A percentile compares a stretch with the other conserved stretches of the same genome.
phyloP scores from a whole-genome alignment of 1,140 invertebrate genomes.

The Ceratina australensis region DNA sequence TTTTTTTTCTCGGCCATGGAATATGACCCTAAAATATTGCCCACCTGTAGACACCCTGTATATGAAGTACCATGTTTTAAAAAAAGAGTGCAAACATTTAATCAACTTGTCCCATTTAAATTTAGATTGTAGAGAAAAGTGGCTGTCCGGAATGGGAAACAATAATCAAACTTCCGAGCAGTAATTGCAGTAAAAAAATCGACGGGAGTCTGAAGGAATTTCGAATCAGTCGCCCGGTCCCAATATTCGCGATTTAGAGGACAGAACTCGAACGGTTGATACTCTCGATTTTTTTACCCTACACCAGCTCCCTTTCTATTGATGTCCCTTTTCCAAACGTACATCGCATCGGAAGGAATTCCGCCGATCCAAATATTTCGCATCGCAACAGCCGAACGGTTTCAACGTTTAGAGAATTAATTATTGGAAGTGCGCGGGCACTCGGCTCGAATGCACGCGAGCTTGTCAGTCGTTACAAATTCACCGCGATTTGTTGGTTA shows the following conservation, averaged over 20 bases:
- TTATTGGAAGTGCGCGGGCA: constrained; percentile 30
- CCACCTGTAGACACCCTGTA: no score
- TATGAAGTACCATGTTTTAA: no score
- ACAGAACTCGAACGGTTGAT: constrained; percentile 14
- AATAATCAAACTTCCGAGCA: not conserved
- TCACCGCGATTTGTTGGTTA: constrained; percentile 47
- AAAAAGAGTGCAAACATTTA: not conserved
- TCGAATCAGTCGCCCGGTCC: not conserved
- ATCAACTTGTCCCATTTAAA: not conserved
- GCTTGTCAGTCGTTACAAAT: constrained; percentile 42
- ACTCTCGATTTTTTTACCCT: not conserved
- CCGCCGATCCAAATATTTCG: constrained; percentile 17
- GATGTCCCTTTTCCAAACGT: not conserved
- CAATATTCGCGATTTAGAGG: constrained; percentile 14
- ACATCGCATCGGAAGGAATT: not conserved
- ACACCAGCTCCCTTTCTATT: not conserved
- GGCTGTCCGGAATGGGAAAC: no score
- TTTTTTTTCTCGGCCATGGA: no score
- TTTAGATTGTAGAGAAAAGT: not conserved
- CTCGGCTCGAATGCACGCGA: not conserved
- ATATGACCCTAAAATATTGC: no score
- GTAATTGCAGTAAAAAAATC: not conserved
- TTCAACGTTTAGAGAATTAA: constrained; percentile 47
- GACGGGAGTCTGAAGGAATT: no score
- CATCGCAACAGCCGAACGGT: constrained; percentile 34